Evolutionary conservation across 2,888 invertebrate genomes (phyloP).

Genomic region (Deroplatys truncata): DNA sequence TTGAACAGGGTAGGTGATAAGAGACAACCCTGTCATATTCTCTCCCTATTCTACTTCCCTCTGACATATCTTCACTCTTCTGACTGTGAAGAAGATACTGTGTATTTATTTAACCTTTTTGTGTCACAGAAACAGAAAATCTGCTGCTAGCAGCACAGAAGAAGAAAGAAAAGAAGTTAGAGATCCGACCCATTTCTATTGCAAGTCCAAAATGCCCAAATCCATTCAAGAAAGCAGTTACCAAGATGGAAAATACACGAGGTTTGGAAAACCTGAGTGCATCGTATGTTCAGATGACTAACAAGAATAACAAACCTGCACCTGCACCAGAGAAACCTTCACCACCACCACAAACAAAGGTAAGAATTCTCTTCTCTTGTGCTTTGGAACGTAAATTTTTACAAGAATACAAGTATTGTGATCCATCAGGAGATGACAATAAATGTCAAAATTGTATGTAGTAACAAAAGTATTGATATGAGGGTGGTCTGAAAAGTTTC

Average conservation of each 20-base stretch:
- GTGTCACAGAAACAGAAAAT: slow-evolving; percentile 2
- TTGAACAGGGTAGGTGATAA: too few relatives aligned
- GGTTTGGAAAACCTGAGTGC: slow-evolving; percentile 9
- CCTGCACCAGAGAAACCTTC: not conserved
- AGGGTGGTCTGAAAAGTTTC: too few relatives aligned
- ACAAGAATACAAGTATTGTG: too few relatives aligned
- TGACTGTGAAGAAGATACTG: too few relatives aligned
- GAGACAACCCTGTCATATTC: too few relatives aligned
- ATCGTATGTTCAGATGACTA: not conserved
- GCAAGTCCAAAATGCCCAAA: slow-evolving; percentile 39
- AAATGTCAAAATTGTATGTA: too few relatives aligned
- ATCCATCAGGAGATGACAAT: too few relatives aligned
- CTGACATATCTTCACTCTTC: too few relatives aligned
- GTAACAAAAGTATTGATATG: too few relatives aligned
- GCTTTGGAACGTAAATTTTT: not conserved
- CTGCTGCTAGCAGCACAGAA: slow-evolving; percentile 39
- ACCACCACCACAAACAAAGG: not conserved
- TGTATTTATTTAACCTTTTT: too few relatives aligned
- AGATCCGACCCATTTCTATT: not conserved
- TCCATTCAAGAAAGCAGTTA: slow-evolving; percentile 52
- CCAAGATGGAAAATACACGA: slow-evolving; percentile 36
- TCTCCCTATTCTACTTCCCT: too few relatives aligned
- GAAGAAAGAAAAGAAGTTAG: slow-evolving; percentile 42
- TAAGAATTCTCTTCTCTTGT: not conserved
- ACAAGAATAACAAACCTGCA: not conserved